Evolutionary conservation across 2,113 vertebrate species (phyloP).

Genomic region (Acrocephalus arundinaceus): DNA sequence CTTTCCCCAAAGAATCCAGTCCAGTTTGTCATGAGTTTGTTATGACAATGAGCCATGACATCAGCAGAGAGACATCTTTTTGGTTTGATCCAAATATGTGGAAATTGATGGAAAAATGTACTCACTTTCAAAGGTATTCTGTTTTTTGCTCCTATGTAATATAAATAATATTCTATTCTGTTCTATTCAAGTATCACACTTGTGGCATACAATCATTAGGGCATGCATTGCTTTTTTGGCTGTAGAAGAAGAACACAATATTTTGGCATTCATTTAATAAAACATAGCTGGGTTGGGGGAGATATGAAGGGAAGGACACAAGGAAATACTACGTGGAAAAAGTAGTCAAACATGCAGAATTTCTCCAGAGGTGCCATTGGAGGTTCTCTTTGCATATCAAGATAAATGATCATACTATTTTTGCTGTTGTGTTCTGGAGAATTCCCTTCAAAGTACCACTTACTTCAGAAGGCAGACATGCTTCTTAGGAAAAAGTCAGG

Average conservation of each 20-base stretch:
- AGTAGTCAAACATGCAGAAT: neutral
- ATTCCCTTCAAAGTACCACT: neutral
- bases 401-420: neutral
- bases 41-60: neutral
- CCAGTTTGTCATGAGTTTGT: neutral
- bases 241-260: neutral
- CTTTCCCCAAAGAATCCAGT: neutral
- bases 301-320: neutral
- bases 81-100: neutral
- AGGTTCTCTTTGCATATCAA: neutral
- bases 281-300: neutral
- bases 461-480: neutral
- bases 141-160: neutral
- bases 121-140: neutral
- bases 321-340: neutral
- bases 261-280: neutral
- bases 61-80: neutral
- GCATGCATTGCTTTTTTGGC: neutral
- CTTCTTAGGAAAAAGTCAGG: neutral
- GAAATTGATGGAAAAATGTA: neutral
- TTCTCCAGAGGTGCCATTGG: neutral
- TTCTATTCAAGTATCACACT: neutral
- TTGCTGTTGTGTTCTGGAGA: neutral
- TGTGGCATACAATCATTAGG: neutral
- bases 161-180: neutral